Conservation (phyloP, 2,797 vertebrate genomes). For the Tiaroga cobitis region DNA sequence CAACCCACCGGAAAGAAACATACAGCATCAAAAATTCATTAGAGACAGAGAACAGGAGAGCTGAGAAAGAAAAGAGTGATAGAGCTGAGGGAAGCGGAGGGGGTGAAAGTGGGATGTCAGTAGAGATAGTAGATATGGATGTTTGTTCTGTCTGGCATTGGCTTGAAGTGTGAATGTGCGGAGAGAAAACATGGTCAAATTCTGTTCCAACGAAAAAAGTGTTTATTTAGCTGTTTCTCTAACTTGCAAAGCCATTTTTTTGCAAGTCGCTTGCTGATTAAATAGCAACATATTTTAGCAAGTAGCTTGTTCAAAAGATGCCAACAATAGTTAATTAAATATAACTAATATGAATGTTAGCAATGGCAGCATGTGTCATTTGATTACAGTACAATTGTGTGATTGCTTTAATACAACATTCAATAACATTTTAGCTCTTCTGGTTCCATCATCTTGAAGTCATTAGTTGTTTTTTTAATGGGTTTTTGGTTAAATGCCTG, state of each 20-base stretch:
- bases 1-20: constrained; percentile 49
- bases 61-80: background rate
- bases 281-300: background rate
- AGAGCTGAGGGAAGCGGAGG: background rate
- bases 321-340: no score
- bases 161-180: constrained; percentile 44
- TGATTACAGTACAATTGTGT: background rate
- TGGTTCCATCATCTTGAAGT: background rate
- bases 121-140: constrained; percentile 8
- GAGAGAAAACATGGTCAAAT: background rate
- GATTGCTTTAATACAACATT: background rate
- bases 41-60: constrained; percentile 27
- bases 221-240: background rate
- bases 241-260: background rate
- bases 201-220: background rate
- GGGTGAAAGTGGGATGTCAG: constrained; percentile 2
- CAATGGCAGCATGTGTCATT: background rate
- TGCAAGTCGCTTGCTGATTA: background rate
- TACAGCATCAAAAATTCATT: constrained; percentile 72
- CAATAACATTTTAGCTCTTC: background rate
- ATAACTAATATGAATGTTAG: background rate
- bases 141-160: background rate
- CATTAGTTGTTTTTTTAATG: background rate
- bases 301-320: background rate
- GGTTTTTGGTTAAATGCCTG: background rate